These are phyloP conservation scores for Aculops lycopersici DNA, from an alignment of 1,140 invertebrate species.

Conservation along the genomic window DNA sequence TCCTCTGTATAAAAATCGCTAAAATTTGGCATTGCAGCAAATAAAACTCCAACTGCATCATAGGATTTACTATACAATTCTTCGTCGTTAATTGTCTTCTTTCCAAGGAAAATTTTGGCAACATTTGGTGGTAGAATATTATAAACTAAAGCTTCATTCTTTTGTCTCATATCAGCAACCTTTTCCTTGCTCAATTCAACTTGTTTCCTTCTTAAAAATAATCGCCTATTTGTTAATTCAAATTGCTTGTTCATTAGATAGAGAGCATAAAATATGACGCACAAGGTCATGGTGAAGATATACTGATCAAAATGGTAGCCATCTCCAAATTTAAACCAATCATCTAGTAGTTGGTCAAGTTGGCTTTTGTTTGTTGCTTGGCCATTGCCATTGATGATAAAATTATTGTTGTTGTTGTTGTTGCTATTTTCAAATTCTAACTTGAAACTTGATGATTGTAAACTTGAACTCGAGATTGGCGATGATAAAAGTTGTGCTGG, in stretches of 20 bases:
- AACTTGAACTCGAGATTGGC: too few species aligned
- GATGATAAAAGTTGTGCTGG: too few species aligned
- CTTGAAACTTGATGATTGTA: too few species aligned
- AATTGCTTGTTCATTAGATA: conserved; percentile 21
- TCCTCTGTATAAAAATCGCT: conserved; percentile 79
- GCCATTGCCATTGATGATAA: too few species aligned
- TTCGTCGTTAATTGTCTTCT: conserved; percentile 18
- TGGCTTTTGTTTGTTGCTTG: too few species aligned
- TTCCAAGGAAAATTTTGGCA: conserved; percentile 55
- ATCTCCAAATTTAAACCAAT: too few species aligned
- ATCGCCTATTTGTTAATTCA: conserved; percentile 36
- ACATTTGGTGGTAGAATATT: conserved; percentile 42
- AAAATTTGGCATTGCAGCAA: conserved; percentile 81
- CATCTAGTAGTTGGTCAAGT: too few species aligned
- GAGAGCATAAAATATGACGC: too few species aligned
- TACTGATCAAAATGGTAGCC: too few species aligned
- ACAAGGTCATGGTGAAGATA: too few species aligned
- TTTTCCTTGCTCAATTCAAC: conserved; percentile 45
- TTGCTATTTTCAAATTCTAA: too few species aligned
- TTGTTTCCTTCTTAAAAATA: conserved; percentile 36
- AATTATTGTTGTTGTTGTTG: too few species aligned
- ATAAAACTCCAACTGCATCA: conserved; percentile 58
- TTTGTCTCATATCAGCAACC: conserved; percentile 44
- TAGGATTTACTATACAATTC: conserved; percentile 75
- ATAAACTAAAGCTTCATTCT: conserved; percentile 55